Evolutionary conservation across 92 coral and sea anemone species (phyloP), one percentile per base, ranked within the genome.

Genomic region (Nematostella vectensis): DNA sequence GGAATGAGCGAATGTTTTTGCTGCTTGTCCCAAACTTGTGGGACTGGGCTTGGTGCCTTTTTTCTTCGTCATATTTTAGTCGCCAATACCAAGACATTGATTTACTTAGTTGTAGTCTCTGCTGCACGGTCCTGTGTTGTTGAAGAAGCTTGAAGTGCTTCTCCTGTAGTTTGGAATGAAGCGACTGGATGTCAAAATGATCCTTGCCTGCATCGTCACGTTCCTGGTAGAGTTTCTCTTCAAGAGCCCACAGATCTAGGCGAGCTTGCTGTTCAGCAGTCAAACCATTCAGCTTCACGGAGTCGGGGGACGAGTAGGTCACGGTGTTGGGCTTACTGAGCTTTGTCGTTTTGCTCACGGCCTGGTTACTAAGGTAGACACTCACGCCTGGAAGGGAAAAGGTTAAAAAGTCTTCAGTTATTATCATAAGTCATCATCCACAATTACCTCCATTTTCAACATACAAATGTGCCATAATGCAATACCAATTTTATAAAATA

Each of bases 71-170:
- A 27, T 52, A 85, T 52, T 76, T 76, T 38, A 63, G 55, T 15
- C 96, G 70, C 84, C 96, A 75, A 56, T 70, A 74, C 94, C 99
- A 82, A 1, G 94, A 87, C 99, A 93, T 93, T 11, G 77, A 67
- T 59, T 87, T 93, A 53, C 83, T 87, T 30, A 78, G 25, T 12
- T 88, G 94, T 23, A 93, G 69, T 4, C 83, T 77, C 50, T 86
- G 80, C 58, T 79, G 78, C 1, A 77, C 38, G 11, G 65, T 70
- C 27, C 79, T 81, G 36, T 87, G 71, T 43, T 73, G 53, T 11
- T 69, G 53, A 54, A 78, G 59, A 23, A 93, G 75, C 29, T 75
- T 77, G 50, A 66, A 70, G 31, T 87, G 89, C 36, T 82, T 86
- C 50, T 74, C 61, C 48, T 80, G 80, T 12, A 87, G 76, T 27